Percentiles rank a stretch among this genome's conserved stretches.
Conservation (phyloP, 2,888 invertebrate species). For the Liodrosophila aerea region DNA sequence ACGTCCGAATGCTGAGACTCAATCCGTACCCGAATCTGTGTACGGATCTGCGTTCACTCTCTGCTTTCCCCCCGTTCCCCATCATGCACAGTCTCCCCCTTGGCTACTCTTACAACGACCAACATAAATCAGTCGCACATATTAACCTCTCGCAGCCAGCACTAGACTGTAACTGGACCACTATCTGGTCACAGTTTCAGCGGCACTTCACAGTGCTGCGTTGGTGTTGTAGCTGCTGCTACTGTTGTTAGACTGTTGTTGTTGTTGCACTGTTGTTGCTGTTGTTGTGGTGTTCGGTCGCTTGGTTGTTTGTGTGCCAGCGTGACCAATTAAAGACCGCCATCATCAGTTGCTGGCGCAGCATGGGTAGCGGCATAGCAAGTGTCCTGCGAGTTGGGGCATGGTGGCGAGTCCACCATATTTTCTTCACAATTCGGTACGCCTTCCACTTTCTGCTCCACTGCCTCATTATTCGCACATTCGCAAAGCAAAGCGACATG, state of each 20-base stretch:
- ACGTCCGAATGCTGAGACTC: conserved; percentile 23
- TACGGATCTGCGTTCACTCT: neutral
- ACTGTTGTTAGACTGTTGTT: neutral
- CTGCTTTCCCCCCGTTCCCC: neutral
- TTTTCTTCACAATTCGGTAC: conserved; percentile 54
- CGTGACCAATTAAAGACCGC: conserved; percentile 73
- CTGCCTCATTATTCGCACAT: conserved; percentile 73
- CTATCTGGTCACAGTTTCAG: conserved; percentile 51
- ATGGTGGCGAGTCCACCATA: conserved; percentile 19
- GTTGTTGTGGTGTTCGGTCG: neutral
- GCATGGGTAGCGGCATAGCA: conserved; percentile 3
- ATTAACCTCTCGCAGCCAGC: conserved; percentile 63
- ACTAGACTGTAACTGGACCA: conserved; percentile 10
- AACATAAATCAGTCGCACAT: conserved; percentile 73
- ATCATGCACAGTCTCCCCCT: neutral
- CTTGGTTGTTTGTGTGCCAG: conserved; percentile 49
- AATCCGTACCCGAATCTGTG: conserved; percentile 3
- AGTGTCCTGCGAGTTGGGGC: conserved; percentile 5
- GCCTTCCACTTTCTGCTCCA: conserved; percentile 50
- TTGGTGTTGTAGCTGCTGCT: too few species aligned
- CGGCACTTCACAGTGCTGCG: conserved; percentile 11
- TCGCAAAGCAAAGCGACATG: conserved; percentile 39
- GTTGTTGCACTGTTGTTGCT: neutral
- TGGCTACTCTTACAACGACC: conserved; percentile 25
- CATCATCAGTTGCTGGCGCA: conserved; percentile 41